phyloP scores from a whole-genome alignment of 2,888 invertebrate species.

The Cyclophora punctaria region DNA sequence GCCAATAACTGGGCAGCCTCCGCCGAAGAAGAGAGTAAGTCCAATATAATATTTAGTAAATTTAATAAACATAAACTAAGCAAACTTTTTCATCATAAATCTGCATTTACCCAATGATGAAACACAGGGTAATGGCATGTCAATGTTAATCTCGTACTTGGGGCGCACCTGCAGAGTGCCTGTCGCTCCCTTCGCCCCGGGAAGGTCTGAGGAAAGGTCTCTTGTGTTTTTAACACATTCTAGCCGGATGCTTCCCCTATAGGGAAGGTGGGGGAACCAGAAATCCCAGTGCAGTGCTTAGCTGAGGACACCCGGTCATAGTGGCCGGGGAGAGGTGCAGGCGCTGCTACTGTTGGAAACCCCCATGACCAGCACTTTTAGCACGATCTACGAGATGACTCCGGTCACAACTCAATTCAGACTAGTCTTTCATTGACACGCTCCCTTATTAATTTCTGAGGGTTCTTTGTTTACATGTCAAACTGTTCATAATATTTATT shows the following conservation, averaged over 20 bases:
- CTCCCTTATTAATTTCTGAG: conserved; percentile 59
- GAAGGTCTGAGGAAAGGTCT: conserved; percentile 87
- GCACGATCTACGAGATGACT: conserved; percentile 83
- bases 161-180: conserved; percentile 79
- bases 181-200: conserved; percentile 78
- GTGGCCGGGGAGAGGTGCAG: conserved; percentile 61
- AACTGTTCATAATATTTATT: no score
- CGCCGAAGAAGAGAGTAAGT: conserved; percentile 86
- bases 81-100: not conserved
- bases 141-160: conserved; percentile 86
- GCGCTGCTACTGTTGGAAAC: conserved; percentile 78
- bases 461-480: conserved; percentile 27
- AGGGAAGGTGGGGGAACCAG: conserved; percentile 83
- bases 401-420: conserved; percentile 87
- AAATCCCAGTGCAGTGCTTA: conserved; percentile 71
- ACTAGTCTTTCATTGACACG: conserved; percentile 85
- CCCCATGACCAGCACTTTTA: conserved; percentile 82
- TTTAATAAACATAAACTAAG: no score
- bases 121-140: conserved; percentile 65
- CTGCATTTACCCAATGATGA: conserved; percentile 58
- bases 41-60: not conserved
- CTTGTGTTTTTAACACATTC: conserved; percentile 70
- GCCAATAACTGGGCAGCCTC: conserved; percentile 87
- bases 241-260: conserved; percentile 80
- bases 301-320: conserved; percentile 70